A percentile compares a stretch with the other conserved stretches of the same genome.
Evolutionary conservation across 2,113 vertebrate species (phyloP).

Genomic region (Pseudolaguvia tuberculata): DNA sequence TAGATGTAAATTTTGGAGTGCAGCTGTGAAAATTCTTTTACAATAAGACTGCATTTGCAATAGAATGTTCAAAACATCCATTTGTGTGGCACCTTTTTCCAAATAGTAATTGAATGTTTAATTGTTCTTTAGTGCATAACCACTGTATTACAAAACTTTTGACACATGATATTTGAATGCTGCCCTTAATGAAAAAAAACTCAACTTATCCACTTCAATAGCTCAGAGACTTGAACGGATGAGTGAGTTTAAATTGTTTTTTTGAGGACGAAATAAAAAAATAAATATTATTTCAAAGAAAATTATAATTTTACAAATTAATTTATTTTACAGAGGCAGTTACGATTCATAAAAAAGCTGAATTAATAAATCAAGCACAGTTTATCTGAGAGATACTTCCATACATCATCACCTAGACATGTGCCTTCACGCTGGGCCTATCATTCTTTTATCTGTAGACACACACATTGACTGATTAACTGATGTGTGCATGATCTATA

Average conservation of each 20-base stretch:
- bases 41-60: no score
- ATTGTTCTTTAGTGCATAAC: neutral
- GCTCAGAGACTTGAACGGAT: neutral
- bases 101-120: neutral
- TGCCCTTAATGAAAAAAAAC: neutral
- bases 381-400: constrained; percentile 52
- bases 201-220: neutral
- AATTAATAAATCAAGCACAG: constrained; percentile 51
- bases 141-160: neutral
- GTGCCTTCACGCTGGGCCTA: constrained; percentile 47
- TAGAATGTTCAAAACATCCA: no score
- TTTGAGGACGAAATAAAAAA: neutral
- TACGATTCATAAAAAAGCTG: constrained; percentile 23
- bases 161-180: neutral
- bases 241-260: neutral
- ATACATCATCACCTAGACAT: constrained; percentile 58
- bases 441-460: constrained; percentile 40
- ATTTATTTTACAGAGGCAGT: neutral
- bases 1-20: no score
- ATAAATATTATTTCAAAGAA: neutral
- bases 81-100: no score
- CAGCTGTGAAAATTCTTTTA: no score
- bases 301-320: neutral
- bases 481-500: neutral
- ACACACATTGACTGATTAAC: constrained; percentile 2